phyloP scores from a whole-genome alignment of 2,888 invertebrate genomes.

The Lordiphosa fenestrarum region DNA sequence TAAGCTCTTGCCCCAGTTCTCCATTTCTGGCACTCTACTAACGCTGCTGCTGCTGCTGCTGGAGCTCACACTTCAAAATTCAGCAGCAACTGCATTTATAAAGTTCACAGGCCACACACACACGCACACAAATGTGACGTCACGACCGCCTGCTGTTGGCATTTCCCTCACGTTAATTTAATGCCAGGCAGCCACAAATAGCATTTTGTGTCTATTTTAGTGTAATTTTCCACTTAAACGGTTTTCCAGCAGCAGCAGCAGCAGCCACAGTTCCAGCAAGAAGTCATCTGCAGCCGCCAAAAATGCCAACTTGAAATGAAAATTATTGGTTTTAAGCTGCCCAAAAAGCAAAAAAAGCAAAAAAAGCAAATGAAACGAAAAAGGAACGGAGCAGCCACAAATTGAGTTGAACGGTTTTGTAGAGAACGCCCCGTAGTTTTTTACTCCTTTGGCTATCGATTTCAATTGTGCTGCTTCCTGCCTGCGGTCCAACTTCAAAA shows the following conservation, averaged over 20 bases:
- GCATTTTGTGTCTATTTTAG: conserved; percentile 71
- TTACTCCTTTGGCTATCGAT: conserved; percentile 50
- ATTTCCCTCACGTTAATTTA: conserved; percentile 28
- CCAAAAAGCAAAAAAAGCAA: neutral
- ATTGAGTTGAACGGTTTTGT: conserved; percentile 64
- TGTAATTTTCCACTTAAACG: conserved; percentile 70
- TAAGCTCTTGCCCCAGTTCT: no score
- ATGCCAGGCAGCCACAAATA: conserved; percentile 48
- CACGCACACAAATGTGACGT: conserved; percentile 15
- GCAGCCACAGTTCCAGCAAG: conserved; percentile 11
- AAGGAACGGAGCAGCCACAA: conserved; percentile 34
- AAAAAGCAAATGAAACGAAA: neutral
- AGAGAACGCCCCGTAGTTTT: conserved; percentile 53
- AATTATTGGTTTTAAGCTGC: conserved; percentile 58
- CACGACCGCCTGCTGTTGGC: conserved; percentile 36
- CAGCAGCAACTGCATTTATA: conserved; percentile 1
- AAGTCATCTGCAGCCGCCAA: conserved; percentile 44
- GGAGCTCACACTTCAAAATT: conserved; percentile 7
- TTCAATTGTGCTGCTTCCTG: conserved; percentile 59
- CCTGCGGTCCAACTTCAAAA: conserved; percentile 51
- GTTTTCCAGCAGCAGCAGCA: conserved; percentile 20
- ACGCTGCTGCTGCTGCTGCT: neutral
- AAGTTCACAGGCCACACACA: conserved; percentile 3
- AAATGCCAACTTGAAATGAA: conserved; percentile 59
- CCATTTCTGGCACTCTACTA: no score